Base-by-base conservation (phyloP, 2,888 invertebrate genomes). In the Diabrotica balteata region DNA sequence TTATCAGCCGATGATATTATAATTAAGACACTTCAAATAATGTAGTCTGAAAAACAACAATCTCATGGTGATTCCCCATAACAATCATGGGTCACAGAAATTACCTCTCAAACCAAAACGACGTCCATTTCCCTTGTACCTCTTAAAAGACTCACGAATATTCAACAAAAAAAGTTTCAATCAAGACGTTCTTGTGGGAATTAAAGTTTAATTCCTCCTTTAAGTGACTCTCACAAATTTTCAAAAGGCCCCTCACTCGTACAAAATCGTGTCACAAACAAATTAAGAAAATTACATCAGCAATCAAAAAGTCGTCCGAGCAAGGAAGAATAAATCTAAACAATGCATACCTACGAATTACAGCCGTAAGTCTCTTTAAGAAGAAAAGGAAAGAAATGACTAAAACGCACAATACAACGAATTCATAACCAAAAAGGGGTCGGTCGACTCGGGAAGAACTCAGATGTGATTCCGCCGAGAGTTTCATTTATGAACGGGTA, bases 331-430 rank as follows among this genome's bases (percentile, higher is more conserved):
- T 60, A 60, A 60, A 60, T 60, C 45, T 45, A 11, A 52, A 60
- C 51, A 60, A 60, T 45, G 60, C 52, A 43, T 52, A 60, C 50
- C 45, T 45, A 52, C 9, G n/a, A 60, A 60, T 60, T 52, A 60
- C 22, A 45, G 17, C 17, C n/a, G 11, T 10, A 60, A 52, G 44
- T 43, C 59, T 50, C 11, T n/a, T 43, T 4, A 11, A 42, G 11
- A 17, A 51, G 60, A 50, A 60, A 60, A 7, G 45, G 11, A 46
- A 45, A 45, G 32, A 44, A 54, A 42, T 43, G 52, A 50, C 44
- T 45, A 17, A 44, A 45, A 60, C 60, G 52, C 52, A 51, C 44
- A 60, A 60, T 60, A 51, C 45, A 44, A 44, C 51, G 52, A 45
- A 60, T 51, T 43, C 45, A 52, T 60, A 9, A 10, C 44, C 50